Base-by-base conservation (phyloP, 1,140 invertebrate genomes). In the Sarcophaga bullata region DNA sequence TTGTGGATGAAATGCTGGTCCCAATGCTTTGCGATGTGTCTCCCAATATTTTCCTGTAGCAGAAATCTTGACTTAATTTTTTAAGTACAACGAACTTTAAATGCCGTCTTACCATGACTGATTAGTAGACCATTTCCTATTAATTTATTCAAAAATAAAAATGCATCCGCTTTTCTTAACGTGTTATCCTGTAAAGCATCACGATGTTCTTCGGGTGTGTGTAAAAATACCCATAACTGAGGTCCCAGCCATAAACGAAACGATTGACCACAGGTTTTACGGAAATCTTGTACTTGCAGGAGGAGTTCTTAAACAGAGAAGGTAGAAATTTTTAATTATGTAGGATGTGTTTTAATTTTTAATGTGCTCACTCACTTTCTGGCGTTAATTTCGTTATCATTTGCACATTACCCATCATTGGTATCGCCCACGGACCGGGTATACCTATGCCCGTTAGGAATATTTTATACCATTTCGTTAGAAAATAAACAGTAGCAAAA, bases 181-280 rank as follows among this genome's bases (percentile, higher is more conserved):
- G 85, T 85, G 3, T 84, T 13, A 73, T 89, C 86, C 13, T 88
- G 85, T 6, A 89, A 83, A 1, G 86, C 87, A 58, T 89, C 84
- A 0, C 85, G 85, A 9, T 86, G 86, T 75, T 89, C 88, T 83
- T 89, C 84, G 9, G 88, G 85, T 9, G 83, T 83, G 80, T 89
- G 85, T 8, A 89, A 82, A 72, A 89, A 89, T 8, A 89, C 87
- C 88, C 88, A 89, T 1, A 89, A 76, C 80, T 86, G 84, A 0
- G 88, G 85, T 0, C 88, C 88, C 48, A 89, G 47, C 87, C 87
- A 88, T 5, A 89, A 84, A 54, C 88, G 86, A 80, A 86, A 89
- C 19, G 87, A 86, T 81, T 83, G 73, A 1, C 85, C 73, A 15
- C 85, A 89, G 25, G 81, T 85, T 49, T 86, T 83, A 11, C 86